A percentile compares a stretch with the other conserved stretches of the same genome.
Evolutionary conservation across 2,888 invertebrate species (phyloP).

Genomic region (Lacanobia wlatinum): DNA sequence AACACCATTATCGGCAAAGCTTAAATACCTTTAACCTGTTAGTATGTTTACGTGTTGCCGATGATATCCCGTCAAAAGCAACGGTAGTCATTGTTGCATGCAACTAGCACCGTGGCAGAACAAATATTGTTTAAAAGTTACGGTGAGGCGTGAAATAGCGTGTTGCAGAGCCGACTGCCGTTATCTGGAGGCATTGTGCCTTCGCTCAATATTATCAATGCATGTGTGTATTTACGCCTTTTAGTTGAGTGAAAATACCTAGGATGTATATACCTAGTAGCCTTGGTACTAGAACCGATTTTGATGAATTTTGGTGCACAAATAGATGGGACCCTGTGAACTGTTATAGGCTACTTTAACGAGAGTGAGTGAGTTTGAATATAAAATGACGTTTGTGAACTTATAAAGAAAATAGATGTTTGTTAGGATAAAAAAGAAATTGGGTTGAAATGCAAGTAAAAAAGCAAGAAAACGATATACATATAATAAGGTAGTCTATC

Average conservation of each 20-base stretch:
- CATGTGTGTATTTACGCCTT: slow-evolving; percentile 24
- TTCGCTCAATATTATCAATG: slow-evolving; percentile 55
- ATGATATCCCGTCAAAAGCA: slow-evolving; percentile 37
- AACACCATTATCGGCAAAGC: slow-evolving; percentile 5
- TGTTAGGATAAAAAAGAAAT: too few relatives aligned
- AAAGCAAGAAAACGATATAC: not conserved
- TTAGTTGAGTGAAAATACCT: slow-evolving; percentile 1
- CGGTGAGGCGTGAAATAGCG: slow-evolving; percentile 57
- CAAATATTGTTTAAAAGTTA: slow-evolving; percentile 56
- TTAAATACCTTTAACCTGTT: slow-evolving; percentile 2
- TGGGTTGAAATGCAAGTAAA: not conserved
- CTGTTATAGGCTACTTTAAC: too few relatives aligned
- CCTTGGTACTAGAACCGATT: too few relatives aligned
- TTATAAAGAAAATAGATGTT: too few relatives aligned
- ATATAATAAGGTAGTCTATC: not conserved
- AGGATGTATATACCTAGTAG: not conserved
- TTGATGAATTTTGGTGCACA: too few relatives aligned
- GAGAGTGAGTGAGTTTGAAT: too few relatives aligned
- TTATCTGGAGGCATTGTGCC: slow-evolving; percentile 49
- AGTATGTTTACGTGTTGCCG: slow-evolving; percentile 27
- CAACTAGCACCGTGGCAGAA: slow-evolving; percentile 49
- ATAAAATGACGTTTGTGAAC: too few relatives aligned
- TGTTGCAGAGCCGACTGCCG: slow-evolving; percentile 45
- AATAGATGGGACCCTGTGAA: too few relatives aligned
- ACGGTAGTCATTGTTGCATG: slow-evolving; percentile 56